Evolutionary conservation across 1,140 invertebrate species (phyloP).

Genomic region (Popillia japonica): DNA sequence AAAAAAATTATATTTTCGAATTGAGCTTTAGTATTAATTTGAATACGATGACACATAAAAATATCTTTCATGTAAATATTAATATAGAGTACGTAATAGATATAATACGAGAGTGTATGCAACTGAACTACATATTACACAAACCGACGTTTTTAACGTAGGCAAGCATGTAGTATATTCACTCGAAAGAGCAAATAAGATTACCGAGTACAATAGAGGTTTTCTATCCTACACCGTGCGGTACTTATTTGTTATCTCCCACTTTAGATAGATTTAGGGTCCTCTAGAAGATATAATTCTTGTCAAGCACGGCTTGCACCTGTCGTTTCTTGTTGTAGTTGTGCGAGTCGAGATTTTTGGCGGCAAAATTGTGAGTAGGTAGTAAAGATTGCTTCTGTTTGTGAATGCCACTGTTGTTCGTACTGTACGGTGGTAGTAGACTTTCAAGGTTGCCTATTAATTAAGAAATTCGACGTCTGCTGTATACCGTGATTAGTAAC

Average conservation of each 20-base stretch:
- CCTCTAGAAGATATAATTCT: constrained; percentile 3
- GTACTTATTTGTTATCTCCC: not conserved
- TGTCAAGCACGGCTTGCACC: not conserved
- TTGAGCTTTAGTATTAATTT: too few species aligned
- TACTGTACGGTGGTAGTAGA: not conserved
- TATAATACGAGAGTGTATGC: too few species aligned
- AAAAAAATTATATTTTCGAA: too few species aligned
- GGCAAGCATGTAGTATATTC: not conserved
- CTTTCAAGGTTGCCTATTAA: constrained; percentile 15
- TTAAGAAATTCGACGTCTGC: not conserved
- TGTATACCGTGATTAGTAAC: not conserved
- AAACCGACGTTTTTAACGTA: not conserved
- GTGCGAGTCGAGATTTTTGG: not conserved
- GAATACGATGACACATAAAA: not conserved
- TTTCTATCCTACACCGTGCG: not conserved
- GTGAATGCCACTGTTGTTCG: not conserved
- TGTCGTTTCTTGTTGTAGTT: not conserved
- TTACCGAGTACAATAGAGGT: not conserved
- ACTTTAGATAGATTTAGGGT: not conserved
- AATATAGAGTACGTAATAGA: too few species aligned
- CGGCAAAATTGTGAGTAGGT: not conserved
- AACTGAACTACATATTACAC: too few species aligned
- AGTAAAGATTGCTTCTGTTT: not conserved
- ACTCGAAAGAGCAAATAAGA: not conserved
- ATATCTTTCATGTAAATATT: not conserved